Conservation (phyloP, 35 echinoderm and acorn worm genomes). For the Anneissia japonica region DNA sequence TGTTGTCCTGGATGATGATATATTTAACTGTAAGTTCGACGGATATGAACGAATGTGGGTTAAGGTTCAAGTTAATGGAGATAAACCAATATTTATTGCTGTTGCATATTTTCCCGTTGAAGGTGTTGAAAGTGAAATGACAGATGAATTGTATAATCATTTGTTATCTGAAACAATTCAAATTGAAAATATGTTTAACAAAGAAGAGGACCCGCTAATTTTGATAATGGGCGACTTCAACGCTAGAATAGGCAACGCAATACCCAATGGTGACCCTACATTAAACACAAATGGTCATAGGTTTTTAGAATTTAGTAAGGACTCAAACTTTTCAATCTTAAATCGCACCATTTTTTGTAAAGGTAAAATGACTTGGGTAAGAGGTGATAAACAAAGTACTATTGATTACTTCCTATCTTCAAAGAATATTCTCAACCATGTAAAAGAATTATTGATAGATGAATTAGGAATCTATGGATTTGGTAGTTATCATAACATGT, state of each 20-base stretch:
- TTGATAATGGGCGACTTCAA: constrained; percentile 15
- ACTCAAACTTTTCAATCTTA: not conserved
- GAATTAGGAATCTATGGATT: not conserved
- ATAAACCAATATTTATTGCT: not conserved
- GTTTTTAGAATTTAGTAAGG: not conserved
- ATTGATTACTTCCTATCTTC: not conserved
- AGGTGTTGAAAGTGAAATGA: not conserved
- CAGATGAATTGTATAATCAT: constrained; percentile 5
- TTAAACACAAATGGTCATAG: constrained; percentile 9
- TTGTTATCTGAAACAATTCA: not conserved
- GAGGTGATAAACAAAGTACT: not conserved
- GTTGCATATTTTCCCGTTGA: constrained; percentile 13
- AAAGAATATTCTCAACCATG: not conserved
- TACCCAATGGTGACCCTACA: constrained; percentile 5
- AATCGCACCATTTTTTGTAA: constrained; percentile 10
- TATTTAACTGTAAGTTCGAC: constrained; percentile 1
- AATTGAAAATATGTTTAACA: not conserved
- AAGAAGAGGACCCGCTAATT: not conserved
- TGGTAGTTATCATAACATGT: constrained; percentile 5
- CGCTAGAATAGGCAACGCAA: constrained; percentile 3
- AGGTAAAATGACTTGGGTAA: constrained; percentile 15
- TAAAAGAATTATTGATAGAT: not conserved
- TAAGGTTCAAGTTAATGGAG: not conserved
- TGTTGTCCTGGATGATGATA: constrained; percentile 1
- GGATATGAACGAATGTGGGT: constrained; percentile 5